Percentiles rank a stretch among this genome's conserved stretches.
Conservation (phyloP, 64 coral and sea anemone species). For the Stichodactyla helianthus region DNA sequence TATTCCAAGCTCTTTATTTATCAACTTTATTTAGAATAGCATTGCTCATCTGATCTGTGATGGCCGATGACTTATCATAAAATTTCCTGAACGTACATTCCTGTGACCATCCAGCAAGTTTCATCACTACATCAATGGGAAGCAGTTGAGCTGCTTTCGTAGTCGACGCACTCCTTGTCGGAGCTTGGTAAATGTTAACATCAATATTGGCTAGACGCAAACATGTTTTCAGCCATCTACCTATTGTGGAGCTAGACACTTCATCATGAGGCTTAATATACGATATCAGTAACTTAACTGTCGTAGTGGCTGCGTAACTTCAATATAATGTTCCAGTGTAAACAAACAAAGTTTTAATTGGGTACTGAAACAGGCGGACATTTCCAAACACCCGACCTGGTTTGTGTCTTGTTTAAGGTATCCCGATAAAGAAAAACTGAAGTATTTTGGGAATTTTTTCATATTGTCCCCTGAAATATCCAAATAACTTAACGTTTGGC, state of each 20-base stretch:
- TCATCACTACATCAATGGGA: constrained; percentile 1
- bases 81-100: constrained; percentile 3
- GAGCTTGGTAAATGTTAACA: constrained; percentile 13
- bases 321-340: constrained; percentile 26
- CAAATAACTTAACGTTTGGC: not conserved
- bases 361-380: not conserved
- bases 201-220: constrained; percentile 10
- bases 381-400: not conserved
- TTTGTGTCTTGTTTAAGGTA: constrained; percentile 10
- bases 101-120: constrained; percentile 3
- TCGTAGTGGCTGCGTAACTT: constrained; percentile 3
- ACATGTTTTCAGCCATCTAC: constrained; percentile 18
- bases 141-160: constrained; percentile 17
- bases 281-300: not conserved
- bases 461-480: not conserved
- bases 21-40: not conserved
- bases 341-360: not conserved
- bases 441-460: not conserved
- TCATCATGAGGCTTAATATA: not conserved
- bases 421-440: not conserved
- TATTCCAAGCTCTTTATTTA: constrained; percentile 9
- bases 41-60: constrained; percentile 37
- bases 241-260: constrained; percentile 3
- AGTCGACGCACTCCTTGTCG: constrained; percentile 21
- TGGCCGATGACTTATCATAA: constrained; percentile 18